phyloP scores from a whole-genome alignment of 2,888 invertebrate species.

The Callyntrura guangdongensis region DNA sequence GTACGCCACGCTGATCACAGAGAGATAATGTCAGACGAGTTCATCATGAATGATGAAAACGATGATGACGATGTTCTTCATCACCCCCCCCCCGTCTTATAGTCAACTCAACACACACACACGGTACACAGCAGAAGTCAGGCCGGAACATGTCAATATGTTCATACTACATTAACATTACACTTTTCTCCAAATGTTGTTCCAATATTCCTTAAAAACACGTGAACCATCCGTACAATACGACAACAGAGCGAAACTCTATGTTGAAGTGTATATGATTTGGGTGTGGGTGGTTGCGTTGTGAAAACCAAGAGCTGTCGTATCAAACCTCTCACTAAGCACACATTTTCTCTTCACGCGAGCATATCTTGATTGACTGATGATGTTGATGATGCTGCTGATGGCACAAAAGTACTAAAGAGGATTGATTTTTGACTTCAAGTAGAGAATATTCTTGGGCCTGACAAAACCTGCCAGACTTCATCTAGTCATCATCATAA shows the following conservation, averaged over 20 bases:
- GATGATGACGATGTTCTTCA: too few relatives aligned
- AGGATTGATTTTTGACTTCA: slow-evolving; percentile 49
- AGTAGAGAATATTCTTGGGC: slow-evolving; percentile 12
- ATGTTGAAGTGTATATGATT: too few relatives aligned
- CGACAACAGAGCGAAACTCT: not conserved
- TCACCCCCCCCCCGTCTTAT: too few relatives aligned
- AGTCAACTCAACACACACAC: too few relatives aligned
- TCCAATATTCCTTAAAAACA: too few relatives aligned
- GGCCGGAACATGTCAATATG: not conserved
- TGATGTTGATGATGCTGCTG: slow-evolving; percentile 31
- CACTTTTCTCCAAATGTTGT: too few relatives aligned
- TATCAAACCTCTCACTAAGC: too few relatives aligned
- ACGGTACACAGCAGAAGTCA: not conserved
- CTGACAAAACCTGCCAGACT: not conserved
- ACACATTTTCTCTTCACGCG: not conserved
- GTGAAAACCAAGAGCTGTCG: too few relatives aligned
- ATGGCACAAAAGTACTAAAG: slow-evolving; percentile 41
- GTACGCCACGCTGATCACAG: slow-evolving; percentile 21
- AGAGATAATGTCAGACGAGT: too few relatives aligned
- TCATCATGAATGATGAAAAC: too few relatives aligned
- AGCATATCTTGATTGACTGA: slow-evolving; percentile 35
- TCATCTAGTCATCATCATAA: not conserved
- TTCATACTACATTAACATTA: too few relatives aligned
- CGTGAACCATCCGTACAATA: not conserved
- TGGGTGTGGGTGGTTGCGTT: too few relatives aligned